Evolutionary conservation across 2,113 vertebrate species (phyloP), one percentile per base, ranked within the genome.

Genomic region (Ageneiosus marmoratus): DNA sequence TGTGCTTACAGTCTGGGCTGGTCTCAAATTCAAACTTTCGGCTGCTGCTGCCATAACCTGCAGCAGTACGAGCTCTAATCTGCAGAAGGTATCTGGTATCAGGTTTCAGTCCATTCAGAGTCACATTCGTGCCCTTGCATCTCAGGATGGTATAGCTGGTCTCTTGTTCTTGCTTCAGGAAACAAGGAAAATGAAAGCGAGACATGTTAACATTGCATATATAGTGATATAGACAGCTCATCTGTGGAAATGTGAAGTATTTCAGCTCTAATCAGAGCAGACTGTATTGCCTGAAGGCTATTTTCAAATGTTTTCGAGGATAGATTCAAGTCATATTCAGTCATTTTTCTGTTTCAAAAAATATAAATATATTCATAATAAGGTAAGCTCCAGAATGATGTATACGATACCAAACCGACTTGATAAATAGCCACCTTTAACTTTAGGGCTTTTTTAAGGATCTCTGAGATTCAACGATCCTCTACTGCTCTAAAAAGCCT

Each of bases 101-200:
- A 29, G 98, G 94, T 94, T 99, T 99, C 89, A 99, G 95, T 83
- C 98, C 94, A 16, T 89, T 96, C 91, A 99, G 95, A 63, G 96
- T 98, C 85, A 98, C 97, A 0, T 99, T 99, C 67, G 95, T 98
- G 85, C 95, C 95, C 84, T 94, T 95, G 82, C 97, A 96, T 88
- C 97, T 95, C 83, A 99, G 94, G 87, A 99, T 98, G 83, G 98
- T 99, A 86, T 99, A 99, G 92, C 97, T 99, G 84, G 97, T 99
- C 92, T 99, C 98, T 95, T 99, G 97, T 75, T 99, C 97, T 95
- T 99, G 97, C 98, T 99, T 95, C 89, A 91, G 88, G 82, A 84
- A 89, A 92, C 84, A 67, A 16, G 48, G 77, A 58, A 34, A 51
- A 37, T 55, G 22, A 53, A 11, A 41, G 46, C 32, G 13, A 80